Evolutionary conservation across 2,797 vertebrate species (phyloP).

Genomic region (Diglossa cyanea): DNA sequence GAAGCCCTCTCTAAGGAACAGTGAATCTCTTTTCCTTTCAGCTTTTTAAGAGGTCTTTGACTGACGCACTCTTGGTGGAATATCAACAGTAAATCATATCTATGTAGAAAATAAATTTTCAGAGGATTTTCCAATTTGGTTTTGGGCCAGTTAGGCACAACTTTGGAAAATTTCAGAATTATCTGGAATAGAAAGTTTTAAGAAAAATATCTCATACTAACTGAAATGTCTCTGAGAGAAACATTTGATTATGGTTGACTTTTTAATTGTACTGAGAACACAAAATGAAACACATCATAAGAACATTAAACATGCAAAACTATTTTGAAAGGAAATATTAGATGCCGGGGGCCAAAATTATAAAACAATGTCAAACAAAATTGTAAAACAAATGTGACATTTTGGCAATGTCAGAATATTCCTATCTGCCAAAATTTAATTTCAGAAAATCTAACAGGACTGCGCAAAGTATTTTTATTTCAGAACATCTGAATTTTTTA

Average conservation of each 20-base stretch:
- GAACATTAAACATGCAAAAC: constrained; percentile 7
- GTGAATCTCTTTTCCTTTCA: constrained; percentile 10
- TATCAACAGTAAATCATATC: neutral
- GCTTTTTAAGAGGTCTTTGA: neutral
- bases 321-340: constrained; percentile 29
- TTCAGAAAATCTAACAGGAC: neutral
- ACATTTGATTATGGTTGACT: neutral
- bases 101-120: neutral
- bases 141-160: neutral
- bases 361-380: constrained; percentile 3
- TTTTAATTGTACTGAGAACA: constrained; percentile 39
- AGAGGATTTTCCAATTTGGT: neutral
- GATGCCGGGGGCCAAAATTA: neutral
- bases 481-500: neutral
- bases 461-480: neutral
- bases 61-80: neutral
- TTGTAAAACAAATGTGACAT: neutral
- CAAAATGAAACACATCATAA: constrained; percentile 48
- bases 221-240: neutral
- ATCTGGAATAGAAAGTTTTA: neutral
- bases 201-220: neutral
- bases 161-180: neutral
- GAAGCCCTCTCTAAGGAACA: neutral
- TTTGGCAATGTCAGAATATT: constrained; percentile 19
- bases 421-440: constrained; percentile 6